These are phyloP conservation scores for Lithophane semibrunnea DNA, from an alignment of 2,888 invertebrate genomes.

Conservation along the genomic window DNA sequence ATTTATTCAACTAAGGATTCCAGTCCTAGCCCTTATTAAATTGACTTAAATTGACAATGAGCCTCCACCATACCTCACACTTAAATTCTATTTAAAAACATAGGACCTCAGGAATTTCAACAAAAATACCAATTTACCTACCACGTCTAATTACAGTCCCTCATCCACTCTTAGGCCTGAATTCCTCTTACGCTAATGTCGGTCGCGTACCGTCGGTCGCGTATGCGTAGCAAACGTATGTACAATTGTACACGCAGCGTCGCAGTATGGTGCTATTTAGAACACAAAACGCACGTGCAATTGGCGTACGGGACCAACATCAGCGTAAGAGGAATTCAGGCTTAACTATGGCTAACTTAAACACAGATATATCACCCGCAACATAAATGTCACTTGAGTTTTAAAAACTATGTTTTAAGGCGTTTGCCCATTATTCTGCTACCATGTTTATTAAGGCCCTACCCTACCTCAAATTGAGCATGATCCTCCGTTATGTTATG, in stretches of 20 bases:
- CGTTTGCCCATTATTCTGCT: slow-evolving; percentile 33
- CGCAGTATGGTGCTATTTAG: too few species aligned
- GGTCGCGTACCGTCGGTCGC: too few species aligned
- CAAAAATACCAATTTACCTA: slow-evolving; percentile 14
- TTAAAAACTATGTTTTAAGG: slow-evolving; percentile 56
- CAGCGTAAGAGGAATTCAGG: too few species aligned
- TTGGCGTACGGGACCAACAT: too few species aligned
- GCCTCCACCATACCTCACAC: too few species aligned
- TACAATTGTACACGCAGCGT: too few species aligned
- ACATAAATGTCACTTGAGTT: slow-evolving; percentile 51
- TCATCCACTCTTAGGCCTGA: not conserved
- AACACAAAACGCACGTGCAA: too few species aligned
- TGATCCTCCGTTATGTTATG: too few species aligned
- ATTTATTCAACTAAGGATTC: not conserved
- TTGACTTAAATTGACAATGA: not conserved
- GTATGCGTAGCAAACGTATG: too few species aligned
- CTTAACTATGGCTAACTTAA: slow-evolving; percentile 24
- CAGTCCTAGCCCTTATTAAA: too few species aligned
- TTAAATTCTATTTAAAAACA: not conserved
- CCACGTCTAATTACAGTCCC: not conserved
- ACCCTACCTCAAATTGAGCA: too few species aligned
- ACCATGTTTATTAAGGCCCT: slow-evolving; percentile 35
- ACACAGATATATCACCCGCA: slow-evolving; percentile 36
- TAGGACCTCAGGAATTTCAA: not conserved
- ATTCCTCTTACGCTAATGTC: too few species aligned